Evolutionary conservation across 2,113 vertebrate species (phyloP).

Genomic region (Excalfactoria chinensis): DNA sequence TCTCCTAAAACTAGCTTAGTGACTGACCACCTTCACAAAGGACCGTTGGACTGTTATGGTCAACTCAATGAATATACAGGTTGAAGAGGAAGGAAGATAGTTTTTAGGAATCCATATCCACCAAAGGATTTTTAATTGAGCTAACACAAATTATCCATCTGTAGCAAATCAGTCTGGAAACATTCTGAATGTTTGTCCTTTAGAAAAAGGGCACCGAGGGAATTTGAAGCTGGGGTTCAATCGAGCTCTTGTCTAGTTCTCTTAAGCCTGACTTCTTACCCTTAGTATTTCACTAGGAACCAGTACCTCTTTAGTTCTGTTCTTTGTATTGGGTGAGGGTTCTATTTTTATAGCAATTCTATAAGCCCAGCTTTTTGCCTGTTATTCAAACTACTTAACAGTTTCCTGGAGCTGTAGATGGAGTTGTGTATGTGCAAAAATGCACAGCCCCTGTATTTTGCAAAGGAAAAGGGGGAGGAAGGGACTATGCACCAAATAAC

Average conservation of each 20-base stretch:
- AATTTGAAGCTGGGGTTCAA: neutral
- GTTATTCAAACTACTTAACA: rapidly evolving
- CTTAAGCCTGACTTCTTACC: neutral
- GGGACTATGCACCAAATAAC: neutral
- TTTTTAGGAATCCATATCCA: neutral
- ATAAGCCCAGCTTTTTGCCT: neutral
- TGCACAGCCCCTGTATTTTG: rapidly evolving
- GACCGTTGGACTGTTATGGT: neutral
- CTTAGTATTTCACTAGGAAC: neutral
- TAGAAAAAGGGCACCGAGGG: neutral
- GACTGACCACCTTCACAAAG: neutral
- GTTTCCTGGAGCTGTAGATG: neutral
- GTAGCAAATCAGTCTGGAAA: neutral
- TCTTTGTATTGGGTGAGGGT: neutral
- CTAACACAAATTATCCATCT: neutral
- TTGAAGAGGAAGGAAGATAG: neutral
- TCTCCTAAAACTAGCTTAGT: neutral
- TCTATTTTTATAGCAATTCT: neutral
- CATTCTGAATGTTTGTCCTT: neutral
- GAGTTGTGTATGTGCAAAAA: neutral
- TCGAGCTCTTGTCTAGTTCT: neutral
- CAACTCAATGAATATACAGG: neutral
- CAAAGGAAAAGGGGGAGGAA: neutral
- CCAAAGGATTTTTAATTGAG: neutral
- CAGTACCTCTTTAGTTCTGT: neutral